Conservation (phyloP, 2,888 invertebrate genomes). For the Toxonevra muliebris region DNA sequence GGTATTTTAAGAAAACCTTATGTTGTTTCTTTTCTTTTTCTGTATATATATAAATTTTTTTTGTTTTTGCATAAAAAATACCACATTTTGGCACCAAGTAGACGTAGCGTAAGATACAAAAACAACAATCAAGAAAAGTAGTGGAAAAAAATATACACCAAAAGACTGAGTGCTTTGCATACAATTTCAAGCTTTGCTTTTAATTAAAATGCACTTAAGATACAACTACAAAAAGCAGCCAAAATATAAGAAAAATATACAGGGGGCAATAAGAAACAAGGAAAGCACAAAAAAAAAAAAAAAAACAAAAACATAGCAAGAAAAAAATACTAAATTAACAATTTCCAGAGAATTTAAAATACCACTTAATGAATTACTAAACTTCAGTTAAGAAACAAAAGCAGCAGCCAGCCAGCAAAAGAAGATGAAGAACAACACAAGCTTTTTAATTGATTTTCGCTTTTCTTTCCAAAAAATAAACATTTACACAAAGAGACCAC, state of each 20-base stretch:
- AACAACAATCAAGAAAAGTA: slow-evolving; percentile 2
- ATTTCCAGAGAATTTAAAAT: slow-evolving; percentile 15
- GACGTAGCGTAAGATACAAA: background rate
- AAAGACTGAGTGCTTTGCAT: slow-evolving; percentile 29
- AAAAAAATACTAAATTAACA: slow-evolving; percentile 10
- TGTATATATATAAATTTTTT: too few relatives aligned
- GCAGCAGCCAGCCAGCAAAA: background rate
- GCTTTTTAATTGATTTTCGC: slow-evolving; percentile 28
- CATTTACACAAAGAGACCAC: background rate
- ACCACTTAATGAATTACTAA: slow-evolving; percentile 19
- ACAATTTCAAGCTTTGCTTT: slow-evolving; percentile 24
- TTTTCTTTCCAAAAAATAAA: slow-evolving; percentile 6
- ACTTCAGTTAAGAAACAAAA: slow-evolving; percentile 8
- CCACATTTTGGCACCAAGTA: slow-evolving; percentile 16
- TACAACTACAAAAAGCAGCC: background rate
- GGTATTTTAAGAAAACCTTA: too few relatives aligned
- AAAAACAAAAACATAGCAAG: background rate
- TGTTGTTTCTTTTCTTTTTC: too few relatives aligned
- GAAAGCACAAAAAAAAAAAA: background rate
- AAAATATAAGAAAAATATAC: background rate
- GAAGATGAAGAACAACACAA: background rate
- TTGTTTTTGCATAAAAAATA: background rate
- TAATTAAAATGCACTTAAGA: slow-evolving; percentile 32
- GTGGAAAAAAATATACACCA: slow-evolving; percentile 4
- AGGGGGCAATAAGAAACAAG: background rate